Evolutionary conservation across 2,888 invertebrate species (phyloP).

Genomic region (Schrankia costaestrigalis): DNA sequence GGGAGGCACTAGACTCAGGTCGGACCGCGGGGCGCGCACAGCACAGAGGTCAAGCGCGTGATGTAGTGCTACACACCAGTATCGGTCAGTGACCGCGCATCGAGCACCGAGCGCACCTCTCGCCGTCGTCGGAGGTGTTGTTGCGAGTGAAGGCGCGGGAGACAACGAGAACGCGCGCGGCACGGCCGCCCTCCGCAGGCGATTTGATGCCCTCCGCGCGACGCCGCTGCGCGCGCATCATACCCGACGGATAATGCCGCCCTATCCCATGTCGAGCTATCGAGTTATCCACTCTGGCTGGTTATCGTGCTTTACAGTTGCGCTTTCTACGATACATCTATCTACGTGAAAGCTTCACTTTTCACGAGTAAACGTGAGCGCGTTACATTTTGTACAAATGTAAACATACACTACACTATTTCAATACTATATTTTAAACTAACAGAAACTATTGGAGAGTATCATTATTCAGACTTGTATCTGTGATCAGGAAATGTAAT

Average conservation of each 20-base stretch:
- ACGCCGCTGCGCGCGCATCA: constrained; percentile 75
- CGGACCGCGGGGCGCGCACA: constrained; percentile 29
- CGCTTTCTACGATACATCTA: constrained; percentile 48
- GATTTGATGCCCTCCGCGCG: constrained; percentile 76
- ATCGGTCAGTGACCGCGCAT: constrained; percentile 71
- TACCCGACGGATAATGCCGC: constrained; percentile 68
- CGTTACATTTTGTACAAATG: background rate
- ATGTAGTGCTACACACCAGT: constrained; percentile 36
- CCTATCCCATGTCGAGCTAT: constrained; percentile 74
- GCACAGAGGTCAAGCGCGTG: constrained; percentile 37
- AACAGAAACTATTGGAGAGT: background rate
- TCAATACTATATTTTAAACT: too few relatives aligned
- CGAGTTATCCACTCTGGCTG: constrained; percentile 66
- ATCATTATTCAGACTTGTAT: background rate
- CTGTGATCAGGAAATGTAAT: constrained; percentile 4
- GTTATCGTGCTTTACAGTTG: constrained; percentile 61
- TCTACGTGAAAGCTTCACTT: constrained; percentile 42
- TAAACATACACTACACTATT: too few relatives aligned
- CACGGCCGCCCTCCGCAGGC: constrained; percentile 73
- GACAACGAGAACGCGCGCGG: constrained; percentile 64
- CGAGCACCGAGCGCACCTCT: constrained; percentile 50
- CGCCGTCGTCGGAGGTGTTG: constrained; percentile 58
- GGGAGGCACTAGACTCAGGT: constrained; percentile 16
- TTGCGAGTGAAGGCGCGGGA: constrained; percentile 56
- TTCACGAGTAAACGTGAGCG: constrained; percentile 14